phyloP scores from a whole-genome alignment of 64 coral and sea anemone species.

The Montipora foliosa region DNA sequence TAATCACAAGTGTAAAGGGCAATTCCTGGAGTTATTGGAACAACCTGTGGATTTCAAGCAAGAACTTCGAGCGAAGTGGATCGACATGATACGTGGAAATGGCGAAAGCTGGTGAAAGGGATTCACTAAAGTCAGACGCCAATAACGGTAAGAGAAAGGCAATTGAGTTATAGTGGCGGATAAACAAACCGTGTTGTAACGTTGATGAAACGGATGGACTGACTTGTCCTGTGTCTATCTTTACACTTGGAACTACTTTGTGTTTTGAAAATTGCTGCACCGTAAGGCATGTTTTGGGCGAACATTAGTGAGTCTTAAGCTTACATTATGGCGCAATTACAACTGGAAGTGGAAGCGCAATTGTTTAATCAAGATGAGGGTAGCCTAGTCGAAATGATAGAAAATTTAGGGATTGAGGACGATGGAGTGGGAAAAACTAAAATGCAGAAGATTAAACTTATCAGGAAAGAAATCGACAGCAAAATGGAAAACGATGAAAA shows the following conservation, averaged over 20 bases:
- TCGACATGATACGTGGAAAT: not conserved
- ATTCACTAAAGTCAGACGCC: not conserved
- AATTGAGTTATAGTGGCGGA: not conserved
- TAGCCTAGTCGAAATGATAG: constrained; percentile 16
- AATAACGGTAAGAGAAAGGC: not conserved
- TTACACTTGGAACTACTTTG: not conserved
- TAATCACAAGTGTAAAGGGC: too few species aligned
- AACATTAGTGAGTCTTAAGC: too few species aligned
- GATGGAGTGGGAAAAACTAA: not conserved
- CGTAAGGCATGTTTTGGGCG: not conserved
- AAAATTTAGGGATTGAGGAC: constrained; percentile 2
- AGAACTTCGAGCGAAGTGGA: not conserved
- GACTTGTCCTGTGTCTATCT: not conserved
- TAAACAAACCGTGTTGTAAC: not conserved
- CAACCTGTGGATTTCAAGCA: not conserved
- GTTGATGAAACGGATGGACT: not conserved
- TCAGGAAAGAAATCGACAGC: not conserved
- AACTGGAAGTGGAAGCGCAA: too few species aligned
- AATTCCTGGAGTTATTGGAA: too few species aligned
- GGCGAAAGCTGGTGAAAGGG: not conserved
- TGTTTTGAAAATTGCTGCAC: not conserved
- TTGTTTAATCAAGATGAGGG: constrained; percentile 17
- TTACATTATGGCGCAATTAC: not conserved
- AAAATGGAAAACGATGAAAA: constrained; percentile 27
- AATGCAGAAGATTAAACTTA: constrained; percentile 19